These are phyloP conservation scores for Empidonax traillii DNA, from an alignment of 2,113 vertebrate genomes.

Conservation along the genomic window DNA sequence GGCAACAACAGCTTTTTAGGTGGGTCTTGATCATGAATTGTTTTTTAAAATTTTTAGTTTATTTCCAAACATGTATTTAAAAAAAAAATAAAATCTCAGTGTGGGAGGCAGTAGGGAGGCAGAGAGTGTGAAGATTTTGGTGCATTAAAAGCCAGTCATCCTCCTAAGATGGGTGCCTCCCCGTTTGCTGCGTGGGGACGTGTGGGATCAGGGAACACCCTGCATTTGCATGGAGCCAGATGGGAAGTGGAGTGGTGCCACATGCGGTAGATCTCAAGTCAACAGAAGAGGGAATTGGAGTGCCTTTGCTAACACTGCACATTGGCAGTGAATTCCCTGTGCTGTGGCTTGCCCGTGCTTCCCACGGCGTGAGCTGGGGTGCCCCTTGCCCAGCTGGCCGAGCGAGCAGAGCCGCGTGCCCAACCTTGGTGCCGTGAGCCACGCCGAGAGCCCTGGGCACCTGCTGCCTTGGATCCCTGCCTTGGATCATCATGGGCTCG, in stretches of 20 bases:
- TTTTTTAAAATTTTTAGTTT: not conserved
- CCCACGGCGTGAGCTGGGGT: fast-evolving
- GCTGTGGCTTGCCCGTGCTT: not conserved
- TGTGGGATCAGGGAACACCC: not conserved
- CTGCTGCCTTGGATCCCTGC: not conserved
- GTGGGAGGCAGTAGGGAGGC: not conserved
- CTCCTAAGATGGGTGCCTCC: not conserved
- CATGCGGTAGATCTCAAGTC: not conserved
- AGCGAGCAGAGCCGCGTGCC: fast-evolving
- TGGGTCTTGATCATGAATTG: not conserved
- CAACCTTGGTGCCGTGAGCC: fast-evolving
- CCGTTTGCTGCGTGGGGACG: fast-evolving
- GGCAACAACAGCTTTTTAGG: not conserved
- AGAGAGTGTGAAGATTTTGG: not conserved
- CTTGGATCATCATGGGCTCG: not conserved
- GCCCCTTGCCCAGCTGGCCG: not conserved
- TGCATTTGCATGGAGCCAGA: fast-evolving
- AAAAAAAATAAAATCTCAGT: not conserved
- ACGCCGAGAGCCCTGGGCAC: not conserved
- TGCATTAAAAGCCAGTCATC: not conserved
- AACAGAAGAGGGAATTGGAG: not conserved
- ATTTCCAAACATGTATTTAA: not conserved
- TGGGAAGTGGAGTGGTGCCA: fast-evolving
- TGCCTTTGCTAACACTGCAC: not conserved
- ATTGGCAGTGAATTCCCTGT: fast-evolving